These are phyloP conservation scores for Zootermopsis nevadensis DNA, from an alignment of 2,888 invertebrate species.

Conservation along the genomic window DNA sequence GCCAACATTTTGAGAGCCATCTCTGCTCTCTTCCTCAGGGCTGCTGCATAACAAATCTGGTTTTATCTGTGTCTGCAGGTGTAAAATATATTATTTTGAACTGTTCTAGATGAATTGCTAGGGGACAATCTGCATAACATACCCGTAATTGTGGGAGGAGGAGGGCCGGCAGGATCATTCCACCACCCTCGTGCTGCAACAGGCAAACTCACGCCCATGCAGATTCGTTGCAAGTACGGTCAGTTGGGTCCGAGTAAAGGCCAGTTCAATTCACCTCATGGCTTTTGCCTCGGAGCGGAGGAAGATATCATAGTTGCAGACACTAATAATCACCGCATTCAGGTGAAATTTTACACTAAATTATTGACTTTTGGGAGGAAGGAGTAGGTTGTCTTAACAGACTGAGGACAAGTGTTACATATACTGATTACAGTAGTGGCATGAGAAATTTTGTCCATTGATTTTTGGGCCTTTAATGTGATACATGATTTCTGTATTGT, in stretches of 20 bases:
- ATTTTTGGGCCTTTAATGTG: too few relatives aligned
- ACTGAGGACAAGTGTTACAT: too few relatives aligned
- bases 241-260: slow-evolving; percentile 92
- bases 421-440: too few relatives aligned
- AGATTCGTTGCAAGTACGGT: slow-evolving; percentile 92
- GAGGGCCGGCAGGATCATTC: slow-evolving; percentile 38
- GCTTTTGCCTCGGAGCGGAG: slow-evolving; percentile 93
- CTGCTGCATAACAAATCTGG: too few relatives aligned
- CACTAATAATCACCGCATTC: slow-evolving; percentile 98
- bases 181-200: slow-evolving; percentile 51
- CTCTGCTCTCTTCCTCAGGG: too few relatives aligned
- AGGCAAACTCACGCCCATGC: slow-evolving; percentile 82
- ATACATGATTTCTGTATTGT: too few relatives aligned
- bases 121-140: slow-evolving; percentile 61
- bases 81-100: neutral
- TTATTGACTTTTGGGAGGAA: too few relatives aligned
- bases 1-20: too few relatives aligned
- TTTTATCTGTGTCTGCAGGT: too few relatives aligned
- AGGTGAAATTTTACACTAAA: slow-evolving; percentile 65
- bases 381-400: too few relatives aligned
- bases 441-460: too few relatives aligned
- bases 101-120: slow-evolving; percentile 59
- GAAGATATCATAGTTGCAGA: slow-evolving; percentile 97
- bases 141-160: slow-evolving; percentile 59
- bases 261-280: slow-evolving; percentile 97